These are phyloP conservation scores for Chromis chromis DNA, from an alignment of 2,797 vertebrate species.

Conservation along the genomic window DNA sequence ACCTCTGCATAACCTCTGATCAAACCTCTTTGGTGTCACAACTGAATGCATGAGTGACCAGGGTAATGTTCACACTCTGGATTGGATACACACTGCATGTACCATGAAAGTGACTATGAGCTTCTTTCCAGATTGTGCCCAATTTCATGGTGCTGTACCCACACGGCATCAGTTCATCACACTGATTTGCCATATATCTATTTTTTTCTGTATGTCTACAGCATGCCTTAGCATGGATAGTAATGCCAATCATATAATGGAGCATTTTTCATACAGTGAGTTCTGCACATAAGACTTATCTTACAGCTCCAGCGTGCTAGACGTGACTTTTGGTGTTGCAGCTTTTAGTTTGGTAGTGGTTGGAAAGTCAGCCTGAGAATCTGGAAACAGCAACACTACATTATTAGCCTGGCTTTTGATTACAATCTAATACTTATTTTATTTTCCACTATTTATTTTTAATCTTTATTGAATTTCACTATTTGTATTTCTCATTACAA, in stretches of 20 bases:
- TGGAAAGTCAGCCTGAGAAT: too few relatives aligned
- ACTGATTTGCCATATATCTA: constrained; percentile 66
- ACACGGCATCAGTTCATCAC: constrained; percentile 76
- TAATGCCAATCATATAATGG: constrained; percentile 11
- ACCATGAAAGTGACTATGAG: constrained; percentile 81
- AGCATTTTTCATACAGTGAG: constrained; percentile 13
- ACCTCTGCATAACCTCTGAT: constrained; percentile 77
- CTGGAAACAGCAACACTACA: neutral
- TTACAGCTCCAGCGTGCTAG: neutral
- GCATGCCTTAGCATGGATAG: constrained; percentile 16
- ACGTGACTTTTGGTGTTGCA: neutral
- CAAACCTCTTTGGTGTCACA: constrained; percentile 74
- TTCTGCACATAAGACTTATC: constrained; percentile 1
- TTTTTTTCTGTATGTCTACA: constrained; percentile 49
- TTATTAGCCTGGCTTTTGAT: neutral
- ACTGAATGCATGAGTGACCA: constrained; percentile 78
- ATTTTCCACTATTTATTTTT: neutral
- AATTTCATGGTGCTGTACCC: constrained; percentile 83
- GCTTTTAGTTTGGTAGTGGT: neutral
- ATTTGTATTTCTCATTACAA: neutral
- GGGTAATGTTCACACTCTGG: constrained; percentile 80
- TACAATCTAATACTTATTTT: neutral
- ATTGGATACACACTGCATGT: constrained; percentile 79
- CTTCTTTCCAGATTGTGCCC: constrained; percentile 82
- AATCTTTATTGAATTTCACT: neutral